These are phyloP conservation scores for Hystrix brachyura DNA, from an alignment of 2,113 vertebrate species.

Conservation along the genomic window DNA sequence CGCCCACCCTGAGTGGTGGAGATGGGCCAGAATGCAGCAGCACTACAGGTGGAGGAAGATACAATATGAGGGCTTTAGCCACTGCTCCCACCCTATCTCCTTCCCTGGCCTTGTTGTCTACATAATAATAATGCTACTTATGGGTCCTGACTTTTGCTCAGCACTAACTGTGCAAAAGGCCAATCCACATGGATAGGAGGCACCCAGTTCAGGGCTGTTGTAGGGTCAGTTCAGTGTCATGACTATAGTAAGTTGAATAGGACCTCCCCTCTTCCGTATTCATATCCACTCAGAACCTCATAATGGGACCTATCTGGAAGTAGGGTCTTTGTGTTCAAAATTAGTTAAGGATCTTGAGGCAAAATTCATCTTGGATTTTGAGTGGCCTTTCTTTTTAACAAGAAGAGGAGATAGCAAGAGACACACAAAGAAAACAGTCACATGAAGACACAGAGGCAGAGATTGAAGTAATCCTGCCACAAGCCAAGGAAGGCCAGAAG, in stretches of 20 bases:
- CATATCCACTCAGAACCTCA: background rate
- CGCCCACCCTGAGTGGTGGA: background rate
- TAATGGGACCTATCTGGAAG: background rate
- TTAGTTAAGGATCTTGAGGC: background rate
- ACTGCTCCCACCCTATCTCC: background rate
- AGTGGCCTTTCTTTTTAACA: background rate
- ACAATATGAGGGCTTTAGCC: background rate
- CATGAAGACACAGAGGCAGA: background rate
- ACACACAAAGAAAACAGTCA: background rate
- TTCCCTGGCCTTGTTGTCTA: background rate
- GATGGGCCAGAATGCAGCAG: background rate
- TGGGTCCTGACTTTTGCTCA: background rate
- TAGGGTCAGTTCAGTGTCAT: background rate
- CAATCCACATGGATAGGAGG: background rate
- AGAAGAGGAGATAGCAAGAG: background rate
- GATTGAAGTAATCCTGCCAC: background rate
- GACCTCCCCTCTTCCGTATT: background rate
- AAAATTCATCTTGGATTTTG: background rate
- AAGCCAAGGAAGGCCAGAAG: background rate
- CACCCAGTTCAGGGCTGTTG: fast-evolving
- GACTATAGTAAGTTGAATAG: background rate
- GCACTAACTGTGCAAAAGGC: background rate
- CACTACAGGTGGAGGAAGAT: background rate
- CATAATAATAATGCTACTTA: background rate
- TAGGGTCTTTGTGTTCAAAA: background rate